phyloP scores from a whole-genome alignment of 2,113 vertebrate species.

The Poecile atricapillus region DNA sequence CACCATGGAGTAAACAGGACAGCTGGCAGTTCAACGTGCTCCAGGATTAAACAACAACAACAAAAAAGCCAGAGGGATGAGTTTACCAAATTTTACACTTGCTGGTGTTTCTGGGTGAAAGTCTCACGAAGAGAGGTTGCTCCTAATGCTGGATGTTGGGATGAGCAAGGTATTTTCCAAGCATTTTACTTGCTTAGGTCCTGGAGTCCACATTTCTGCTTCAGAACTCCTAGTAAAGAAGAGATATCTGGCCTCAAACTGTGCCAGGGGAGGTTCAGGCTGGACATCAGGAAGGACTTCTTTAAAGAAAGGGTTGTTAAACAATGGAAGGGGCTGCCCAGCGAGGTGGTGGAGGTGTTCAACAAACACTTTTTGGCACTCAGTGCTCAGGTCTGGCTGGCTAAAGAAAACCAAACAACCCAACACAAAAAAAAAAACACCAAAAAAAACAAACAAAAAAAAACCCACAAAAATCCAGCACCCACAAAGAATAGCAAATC shows the following conservation, averaged over 20 bases:
- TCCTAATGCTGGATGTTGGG: not conserved
- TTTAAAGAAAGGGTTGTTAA: not conserved
- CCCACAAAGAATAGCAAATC: not conserved
- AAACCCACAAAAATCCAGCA: not conserved
- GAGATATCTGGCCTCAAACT: not conserved
- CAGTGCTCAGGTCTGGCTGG: not conserved
- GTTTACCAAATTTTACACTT: not conserved
- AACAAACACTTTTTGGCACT: not conserved
- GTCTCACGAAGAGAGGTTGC: fast-evolving
- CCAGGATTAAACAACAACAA: not conserved
- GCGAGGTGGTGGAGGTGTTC: not conserved
- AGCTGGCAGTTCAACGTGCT: not conserved
- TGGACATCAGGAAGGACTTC: not conserved
- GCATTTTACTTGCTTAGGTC: not conserved
- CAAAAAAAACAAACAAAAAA: no score
- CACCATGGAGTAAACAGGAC: not conserved
- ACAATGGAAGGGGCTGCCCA: not conserved
- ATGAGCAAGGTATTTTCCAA: not conserved
- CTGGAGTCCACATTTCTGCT: not conserved
- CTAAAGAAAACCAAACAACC: not conserved
- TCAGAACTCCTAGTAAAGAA: not conserved
- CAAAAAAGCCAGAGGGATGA: not conserved
- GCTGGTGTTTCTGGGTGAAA: not conserved
- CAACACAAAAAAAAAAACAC: no score
- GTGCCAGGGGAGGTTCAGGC: not conserved